Evolutionary conservation across 1,140 invertebrate genomes (phyloP), one percentile per base, ranked within the genome.

Genomic region (Cyrtorhinus lividipennis): DNA sequence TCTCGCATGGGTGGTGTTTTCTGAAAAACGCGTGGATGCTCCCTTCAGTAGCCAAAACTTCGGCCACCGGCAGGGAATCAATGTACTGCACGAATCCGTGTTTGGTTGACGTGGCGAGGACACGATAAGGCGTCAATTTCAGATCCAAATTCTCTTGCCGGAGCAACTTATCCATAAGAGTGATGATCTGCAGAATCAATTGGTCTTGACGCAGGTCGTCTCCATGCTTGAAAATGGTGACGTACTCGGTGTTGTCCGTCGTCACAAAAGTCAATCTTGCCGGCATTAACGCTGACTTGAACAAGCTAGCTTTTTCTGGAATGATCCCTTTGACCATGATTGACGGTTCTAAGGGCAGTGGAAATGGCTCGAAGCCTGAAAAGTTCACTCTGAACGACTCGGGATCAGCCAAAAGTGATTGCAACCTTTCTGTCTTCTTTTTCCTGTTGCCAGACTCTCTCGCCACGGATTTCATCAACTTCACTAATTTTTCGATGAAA

Each of bases 161-260:
- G 27, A 99, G 75, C 22, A 99, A 74, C 75, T 95, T 90, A 75
- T 99, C 97, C 95, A 99, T 99, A 2, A 99, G 77, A 0, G 92
- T 93, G 63, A 99, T 98, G 76, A 98, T 98, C 75, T 93, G 89
- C 59, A 99, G 74, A 66, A 99, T 93, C 0, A 99, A 79, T 74
- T 99, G 96, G 78, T 99, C 97, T 75, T 99, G 97, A 24, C 95
- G 75, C n/a, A 99, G 74, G 76, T 99, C 96, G 76, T 99, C 97
- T 0, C 97, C 97, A 71, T 95, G 84, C 78, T 99, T 99, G 74
- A 98, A 99, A 66, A 99, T 98, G 0, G 93, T 90, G 15, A 92
- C 86, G 76, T 98, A 99, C 72, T 95, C 90, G n/a, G 75, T 77
- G 27, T 86, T 84, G 58, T 85, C 81, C 0, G 79, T 81, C 0